These are phyloP conservation scores for Uria aalge DNA, from an alignment of 2,113 vertebrate genomes.

Conservation along the genomic window DNA sequence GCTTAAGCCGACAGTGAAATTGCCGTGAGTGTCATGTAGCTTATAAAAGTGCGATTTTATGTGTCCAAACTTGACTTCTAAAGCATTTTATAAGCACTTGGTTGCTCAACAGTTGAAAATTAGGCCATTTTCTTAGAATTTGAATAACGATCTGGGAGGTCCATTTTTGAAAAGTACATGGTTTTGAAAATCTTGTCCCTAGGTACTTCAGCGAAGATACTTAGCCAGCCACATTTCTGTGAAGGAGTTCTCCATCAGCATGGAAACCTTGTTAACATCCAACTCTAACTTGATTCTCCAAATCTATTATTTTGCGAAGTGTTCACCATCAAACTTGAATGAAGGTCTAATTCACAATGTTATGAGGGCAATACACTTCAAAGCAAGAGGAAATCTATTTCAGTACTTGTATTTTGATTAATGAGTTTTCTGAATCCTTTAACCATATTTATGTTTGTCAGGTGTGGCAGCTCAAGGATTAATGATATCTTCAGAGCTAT, in stretches of 20 bases:
- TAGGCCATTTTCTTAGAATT: neutral
- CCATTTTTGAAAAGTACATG: neutral
- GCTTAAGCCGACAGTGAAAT: neutral
- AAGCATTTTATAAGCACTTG: neutral
- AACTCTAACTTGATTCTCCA: neutral
- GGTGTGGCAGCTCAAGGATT: slow-evolving; percentile 44
- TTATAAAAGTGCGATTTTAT: neutral
- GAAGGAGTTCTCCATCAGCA: neutral
- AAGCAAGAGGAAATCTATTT: slow-evolving; percentile 50
- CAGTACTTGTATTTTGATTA: slow-evolving; percentile 43
- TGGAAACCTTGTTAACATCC: neutral
- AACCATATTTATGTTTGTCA: slow-evolving; percentile 43
- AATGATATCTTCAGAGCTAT: slow-evolving; percentile 44
- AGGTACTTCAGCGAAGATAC: neutral
- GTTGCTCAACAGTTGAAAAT: neutral
- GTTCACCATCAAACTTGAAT: neutral
- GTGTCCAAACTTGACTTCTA: neutral
- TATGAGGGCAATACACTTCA: slow-evolving; percentile 34
- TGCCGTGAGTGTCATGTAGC: neutral
- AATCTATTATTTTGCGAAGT: neutral
- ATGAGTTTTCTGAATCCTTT: slow-evolving; percentile 46
- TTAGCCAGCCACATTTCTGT: neutral
- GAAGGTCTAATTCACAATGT: slow-evolving; percentile 3
- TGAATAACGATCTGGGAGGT: neutral
- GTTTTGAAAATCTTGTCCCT: neutral